phyloP scores from a whole-genome alignment of 2,888 invertebrate species.

The Dorcus parallelipipedus region DNA sequence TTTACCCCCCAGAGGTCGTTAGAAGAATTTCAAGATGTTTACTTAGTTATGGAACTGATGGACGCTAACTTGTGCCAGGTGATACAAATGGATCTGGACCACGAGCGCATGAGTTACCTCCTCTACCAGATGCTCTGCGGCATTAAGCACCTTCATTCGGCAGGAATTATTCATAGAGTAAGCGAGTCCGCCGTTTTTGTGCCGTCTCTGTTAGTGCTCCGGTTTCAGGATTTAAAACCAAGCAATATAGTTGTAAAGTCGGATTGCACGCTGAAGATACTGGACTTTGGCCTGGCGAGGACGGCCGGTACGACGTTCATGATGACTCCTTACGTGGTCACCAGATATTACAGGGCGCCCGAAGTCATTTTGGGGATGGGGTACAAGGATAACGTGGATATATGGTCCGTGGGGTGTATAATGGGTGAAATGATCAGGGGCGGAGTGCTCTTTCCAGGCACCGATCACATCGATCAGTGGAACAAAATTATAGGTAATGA shows the following conservation, averaged over 20 bases:
- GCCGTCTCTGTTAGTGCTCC: neutral
- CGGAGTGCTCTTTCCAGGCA: constrained; percentile 98
- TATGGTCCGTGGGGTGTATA: constrained; percentile 99
- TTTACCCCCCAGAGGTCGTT: constrained; percentile 97
- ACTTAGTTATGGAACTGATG: constrained; percentile 99
- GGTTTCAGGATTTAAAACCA: constrained; percentile 91
- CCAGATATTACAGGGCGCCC: constrained; percentile 97
- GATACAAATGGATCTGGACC: constrained; percentile 99
- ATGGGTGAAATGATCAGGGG: constrained; percentile 99
- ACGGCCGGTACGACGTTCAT: constrained; percentile 98
- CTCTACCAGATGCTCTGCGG: constrained; percentile 99
- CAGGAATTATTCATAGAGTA: constrained; percentile 97
- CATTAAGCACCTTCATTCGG: constrained; percentile 98
- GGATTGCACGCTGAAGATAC: constrained; percentile 98
- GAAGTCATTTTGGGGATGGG: constrained; percentile 99
- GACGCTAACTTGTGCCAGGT: constrained; percentile 99
- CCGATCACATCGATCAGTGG: constrained; percentile 99
- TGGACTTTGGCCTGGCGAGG: constrained; percentile 97
- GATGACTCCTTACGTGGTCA: constrained; percentile 99
- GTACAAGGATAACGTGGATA: constrained; percentile 98
- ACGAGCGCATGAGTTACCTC: constrained; percentile 98
- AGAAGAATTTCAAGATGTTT: constrained; percentile 99
- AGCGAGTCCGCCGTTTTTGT: constrained; percentile 29
- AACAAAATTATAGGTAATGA: constrained; percentile 90
- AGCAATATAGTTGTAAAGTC: constrained; percentile 99